A percentile compares a stretch with the other conserved stretches of the same genome.
phyloP scores from a whole-genome alignment of 2,797 vertebrate genomes.

The Gymnocypris eckloni region DNA sequence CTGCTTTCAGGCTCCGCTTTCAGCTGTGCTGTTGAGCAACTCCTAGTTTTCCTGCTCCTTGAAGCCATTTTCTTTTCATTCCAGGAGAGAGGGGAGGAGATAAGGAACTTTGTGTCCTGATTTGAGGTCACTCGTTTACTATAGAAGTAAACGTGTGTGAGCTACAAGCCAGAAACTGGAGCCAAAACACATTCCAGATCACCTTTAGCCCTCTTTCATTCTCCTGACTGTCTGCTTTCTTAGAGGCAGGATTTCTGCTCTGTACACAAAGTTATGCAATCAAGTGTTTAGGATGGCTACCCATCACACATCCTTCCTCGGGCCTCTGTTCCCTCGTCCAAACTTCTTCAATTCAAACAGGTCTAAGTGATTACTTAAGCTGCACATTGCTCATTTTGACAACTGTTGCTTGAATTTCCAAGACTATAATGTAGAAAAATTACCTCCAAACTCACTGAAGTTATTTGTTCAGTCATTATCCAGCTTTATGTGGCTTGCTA shows the following conservation, averaged over 20 bases:
- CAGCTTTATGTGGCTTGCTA: background rate
- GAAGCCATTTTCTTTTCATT: constrained; percentile 18
- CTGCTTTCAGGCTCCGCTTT: constrained; percentile 63
- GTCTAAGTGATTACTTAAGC: background rate
- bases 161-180: constrained; percentile 44
- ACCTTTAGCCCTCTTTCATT: constrained; percentile 59
- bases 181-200: constrained; percentile 59
- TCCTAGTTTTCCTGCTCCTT: constrained; percentile 53
- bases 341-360: constrained; percentile 5
- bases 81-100: constrained; percentile 1
- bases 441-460: background rate
- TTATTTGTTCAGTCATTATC: background rate
- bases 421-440: background rate
- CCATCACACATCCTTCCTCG: constrained; percentile 6
- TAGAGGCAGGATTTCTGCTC: constrained; percentile 38
- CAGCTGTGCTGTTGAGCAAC: constrained; percentile 34
- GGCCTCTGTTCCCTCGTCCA: constrained; percentile 13
- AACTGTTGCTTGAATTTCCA: background rate
- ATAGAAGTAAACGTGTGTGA: constrained; percentile 49
- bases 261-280: constrained; percentile 55
- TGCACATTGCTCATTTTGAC: background rate
- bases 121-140: constrained; percentile 33
- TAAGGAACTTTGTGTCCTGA: constrained; percentile 19
- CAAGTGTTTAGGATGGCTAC: constrained; percentile 29
- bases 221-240: constrained; percentile 49